These are phyloP conservation scores for Clarias pachynema DNA, from an alignment of 2,797 vertebrate genomes.

Conservation along the genomic window DNA sequence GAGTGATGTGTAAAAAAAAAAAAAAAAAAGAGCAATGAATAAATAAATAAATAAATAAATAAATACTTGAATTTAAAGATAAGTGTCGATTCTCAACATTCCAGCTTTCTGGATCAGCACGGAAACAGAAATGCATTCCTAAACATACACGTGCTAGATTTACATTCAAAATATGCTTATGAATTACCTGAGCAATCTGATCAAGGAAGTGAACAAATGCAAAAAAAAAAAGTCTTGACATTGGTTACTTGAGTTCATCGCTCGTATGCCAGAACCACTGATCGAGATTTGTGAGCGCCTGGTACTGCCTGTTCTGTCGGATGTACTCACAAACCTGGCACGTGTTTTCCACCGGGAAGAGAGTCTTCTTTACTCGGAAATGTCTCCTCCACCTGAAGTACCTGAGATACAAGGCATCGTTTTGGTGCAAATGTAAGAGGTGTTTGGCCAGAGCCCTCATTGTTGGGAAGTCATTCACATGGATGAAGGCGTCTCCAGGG, in stretches of 20 bases:
- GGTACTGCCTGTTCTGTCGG: constrained; percentile 76
- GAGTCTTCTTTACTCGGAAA: constrained; percentile 74
- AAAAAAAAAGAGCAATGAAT: constrained; percentile 18
- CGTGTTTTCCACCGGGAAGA: constrained; percentile 76
- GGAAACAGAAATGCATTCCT: no score
- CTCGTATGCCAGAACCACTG: constrained; percentile 81
- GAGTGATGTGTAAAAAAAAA: not conserved
- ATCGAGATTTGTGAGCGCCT: constrained; percentile 76
- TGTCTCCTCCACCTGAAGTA: constrained; percentile 83
- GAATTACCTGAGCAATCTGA: not conserved
- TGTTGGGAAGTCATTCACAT: constrained; percentile 81
- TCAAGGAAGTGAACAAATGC: not conserved
- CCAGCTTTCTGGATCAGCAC: not conserved
- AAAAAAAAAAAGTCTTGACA: not conserved
- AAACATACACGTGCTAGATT: not conserved
- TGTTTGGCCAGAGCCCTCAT: constrained; percentile 78
- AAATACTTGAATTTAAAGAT: not conserved
- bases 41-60: constrained; percentile 44
- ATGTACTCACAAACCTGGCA: constrained; percentile 78
- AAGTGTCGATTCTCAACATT: not conserved
- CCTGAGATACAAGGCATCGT: constrained; percentile 75
- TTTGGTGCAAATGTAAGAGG: constrained; percentile 75
- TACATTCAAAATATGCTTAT: not conserved
- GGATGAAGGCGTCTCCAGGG: constrained; percentile 82
- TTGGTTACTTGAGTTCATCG: not conserved